phyloP scores from a whole-genome alignment of 92 coral and sea anemone species.

The Meandrina meandrites region DNA sequence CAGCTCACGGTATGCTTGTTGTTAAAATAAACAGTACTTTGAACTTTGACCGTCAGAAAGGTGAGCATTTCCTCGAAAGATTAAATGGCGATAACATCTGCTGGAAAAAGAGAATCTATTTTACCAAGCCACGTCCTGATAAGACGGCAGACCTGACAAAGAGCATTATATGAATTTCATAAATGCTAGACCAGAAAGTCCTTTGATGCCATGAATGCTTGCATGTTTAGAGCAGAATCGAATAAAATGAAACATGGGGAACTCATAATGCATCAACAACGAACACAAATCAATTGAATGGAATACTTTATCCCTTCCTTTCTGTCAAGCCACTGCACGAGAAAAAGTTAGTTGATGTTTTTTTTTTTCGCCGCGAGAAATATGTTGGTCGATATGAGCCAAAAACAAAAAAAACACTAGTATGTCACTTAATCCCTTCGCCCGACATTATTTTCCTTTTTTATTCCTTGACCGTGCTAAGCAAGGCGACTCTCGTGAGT shows the following conservation, averaged over 20 bases:
- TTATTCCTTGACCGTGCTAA: background rate
- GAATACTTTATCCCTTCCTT: background rate
- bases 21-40: background rate
- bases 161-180: background rate
- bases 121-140: background rate
- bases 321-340: background rate
- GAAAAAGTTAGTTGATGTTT: background rate
- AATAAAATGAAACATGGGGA: background rate
- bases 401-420: background rate
- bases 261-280: background rate
- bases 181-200: background rate
- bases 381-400: background rate
- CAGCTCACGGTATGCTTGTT: too few species aligned
- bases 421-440: background rate
- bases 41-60: background rate
- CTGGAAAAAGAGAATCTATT: background rate
- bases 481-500: background rate
- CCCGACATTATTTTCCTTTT: background rate
- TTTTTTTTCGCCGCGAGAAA: background rate
- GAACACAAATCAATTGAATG: background rate
- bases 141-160: background rate
- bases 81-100: conserved; percentile 2
- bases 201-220: background rate
- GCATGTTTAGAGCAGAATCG: background rate
- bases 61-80: background rate